Conservation (phyloP, 2,888 invertebrate species). For the Anthophora plumipes region DNA sequence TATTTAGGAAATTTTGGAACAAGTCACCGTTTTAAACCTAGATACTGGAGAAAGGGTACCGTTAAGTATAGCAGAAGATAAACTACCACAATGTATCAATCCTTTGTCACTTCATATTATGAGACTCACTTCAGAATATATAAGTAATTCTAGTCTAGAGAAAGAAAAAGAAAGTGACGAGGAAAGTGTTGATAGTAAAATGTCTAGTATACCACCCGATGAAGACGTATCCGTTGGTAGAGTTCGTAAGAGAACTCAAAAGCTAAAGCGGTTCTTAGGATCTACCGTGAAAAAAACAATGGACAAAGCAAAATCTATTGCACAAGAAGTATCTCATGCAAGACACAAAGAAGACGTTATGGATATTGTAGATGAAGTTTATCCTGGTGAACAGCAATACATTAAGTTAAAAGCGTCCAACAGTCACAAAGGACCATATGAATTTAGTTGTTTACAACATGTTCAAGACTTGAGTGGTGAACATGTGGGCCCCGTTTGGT, state of each 20-base stretch:
- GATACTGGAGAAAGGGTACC: slow-evolving; percentile 96
- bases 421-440: slow-evolving; percentile 98
- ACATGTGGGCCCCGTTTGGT: slow-evolving; percentile 98
- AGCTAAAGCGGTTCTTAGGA: slow-evolving; percentile 93
- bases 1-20: slow-evolving; percentile 93
- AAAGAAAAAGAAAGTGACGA: slow-evolving; percentile 92
- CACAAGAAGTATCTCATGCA: slow-evolving; percentile 95
- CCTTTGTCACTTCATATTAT: slow-evolving; percentile 96
- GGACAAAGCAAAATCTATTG: slow-evolving; percentile 95
- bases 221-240: slow-evolving; percentile 85
- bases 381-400: slow-evolving; percentile 90
- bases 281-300: slow-evolving; percentile 96
- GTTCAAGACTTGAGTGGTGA: slow-evolving; percentile 94
- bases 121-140: slow-evolving; percentile 90
- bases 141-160: slow-evolving; percentile 88
- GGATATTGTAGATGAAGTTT: slow-evolving; percentile 93
- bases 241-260: slow-evolving; percentile 86
- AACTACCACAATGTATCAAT: slow-evolving; percentile 95
- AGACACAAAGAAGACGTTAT: slow-evolving; percentile 94
- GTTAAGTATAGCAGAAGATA: slow-evolving; percentile 97
- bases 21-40: slow-evolving; percentile 93
- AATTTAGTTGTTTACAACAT: slow-evolving; percentile 95
- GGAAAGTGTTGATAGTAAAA: slow-evolving; percentile 89
- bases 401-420: slow-evolving; percentile 97
- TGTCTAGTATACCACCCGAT: slow-evolving; percentile 86